Base-by-base conservation (phyloP, 2,797 vertebrate genomes). In the Anguilla pacifica region DNA sequence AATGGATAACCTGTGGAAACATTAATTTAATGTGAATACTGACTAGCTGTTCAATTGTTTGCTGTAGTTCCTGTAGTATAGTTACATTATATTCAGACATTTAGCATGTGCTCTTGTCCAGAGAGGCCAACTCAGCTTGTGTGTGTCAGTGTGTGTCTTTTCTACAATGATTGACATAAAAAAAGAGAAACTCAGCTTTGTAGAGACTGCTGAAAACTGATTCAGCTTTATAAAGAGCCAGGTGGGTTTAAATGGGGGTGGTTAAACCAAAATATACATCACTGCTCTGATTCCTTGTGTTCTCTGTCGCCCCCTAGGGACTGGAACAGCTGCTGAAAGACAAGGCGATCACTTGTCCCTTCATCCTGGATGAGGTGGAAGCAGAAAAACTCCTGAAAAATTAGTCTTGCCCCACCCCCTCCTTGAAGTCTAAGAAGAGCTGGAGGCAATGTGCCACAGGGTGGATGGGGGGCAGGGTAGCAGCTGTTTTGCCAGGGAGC, bases 271-370 rank as follows among this genome's bases (percentile, higher is more conserved):
- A 67, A 67, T 67, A 67, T 1, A 28, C 6, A 67, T 1, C 64
- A n/a, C n/a, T 67, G 22, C 22, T 67, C 64, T 70, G 25, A 70
- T 7, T 70, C 64, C n/a, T 70, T 5, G 7, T n/a, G 6, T n/a
- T 28, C 25, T 22, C 43, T 87, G 11, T 84, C 88, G 90, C 55
- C 92, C 91, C 92, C 74, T 90, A 99, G 98, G 98, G 96, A 13
- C 94, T 99, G 88, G 97, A 98, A 86, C 85, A 6, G 0, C 93
- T 97, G 88, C 92, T 99, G 93, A 95, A 89, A 91, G 96, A 95
- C 86, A 96, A 85, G 86, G 95, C 91, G 0, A 88, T 99, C 87
- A 88, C 72, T 53, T 95, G 96, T 6, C 97, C 96, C 0, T 94
- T 98, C 88, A 84, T 97, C 64, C 95, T 99, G 0, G 95, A 98